A percentile compares a stretch with the other conserved stretches of the same genome.
Evolutionary conservation across 2,113 vertebrate genomes (phyloP).

Genomic region (Baryphthengus martii): DNA sequence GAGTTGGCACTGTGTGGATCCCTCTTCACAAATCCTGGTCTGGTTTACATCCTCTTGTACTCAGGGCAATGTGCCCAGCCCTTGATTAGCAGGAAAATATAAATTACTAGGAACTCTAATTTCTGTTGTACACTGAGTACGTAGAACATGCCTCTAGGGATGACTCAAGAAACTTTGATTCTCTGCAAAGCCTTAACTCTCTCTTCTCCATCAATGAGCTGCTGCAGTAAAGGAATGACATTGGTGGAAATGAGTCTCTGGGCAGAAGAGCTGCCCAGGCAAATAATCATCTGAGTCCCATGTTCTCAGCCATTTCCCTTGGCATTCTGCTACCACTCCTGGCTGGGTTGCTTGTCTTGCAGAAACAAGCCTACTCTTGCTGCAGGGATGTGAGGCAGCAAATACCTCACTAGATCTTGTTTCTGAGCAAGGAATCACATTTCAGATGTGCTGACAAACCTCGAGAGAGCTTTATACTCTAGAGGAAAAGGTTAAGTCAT

Average conservation of each 20-base stretch:
- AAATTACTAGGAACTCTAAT: neutral
- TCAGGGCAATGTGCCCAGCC: neutral
- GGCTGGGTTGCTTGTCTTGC: neutral
- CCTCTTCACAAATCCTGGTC: neutral
- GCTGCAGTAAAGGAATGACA: neutral
- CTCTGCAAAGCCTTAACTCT: neutral
- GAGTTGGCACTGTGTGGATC: neutral
- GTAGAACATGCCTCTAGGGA: neutral
- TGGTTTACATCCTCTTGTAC: neutral
- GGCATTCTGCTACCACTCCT: neutral
- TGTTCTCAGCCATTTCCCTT: neutral
- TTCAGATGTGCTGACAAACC: neutral
- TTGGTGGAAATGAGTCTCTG: neutral
- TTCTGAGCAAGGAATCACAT: neutral
- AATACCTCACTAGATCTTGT: neutral
- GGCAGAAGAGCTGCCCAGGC: neutral
- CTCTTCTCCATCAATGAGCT: neutral
- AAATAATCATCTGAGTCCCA: neutral
- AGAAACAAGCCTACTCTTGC: neutral
- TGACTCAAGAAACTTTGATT: neutral
- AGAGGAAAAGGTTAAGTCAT: neutral
- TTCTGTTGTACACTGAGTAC: neutral
- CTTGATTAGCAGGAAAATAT: slow-evolving; percentile 8
- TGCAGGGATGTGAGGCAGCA: neutral
- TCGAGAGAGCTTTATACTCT: neutral